These are phyloP conservation scores for Abrostola tripartita DNA, from an alignment of 2,888 invertebrate species.

Conservation along the genomic window DNA sequence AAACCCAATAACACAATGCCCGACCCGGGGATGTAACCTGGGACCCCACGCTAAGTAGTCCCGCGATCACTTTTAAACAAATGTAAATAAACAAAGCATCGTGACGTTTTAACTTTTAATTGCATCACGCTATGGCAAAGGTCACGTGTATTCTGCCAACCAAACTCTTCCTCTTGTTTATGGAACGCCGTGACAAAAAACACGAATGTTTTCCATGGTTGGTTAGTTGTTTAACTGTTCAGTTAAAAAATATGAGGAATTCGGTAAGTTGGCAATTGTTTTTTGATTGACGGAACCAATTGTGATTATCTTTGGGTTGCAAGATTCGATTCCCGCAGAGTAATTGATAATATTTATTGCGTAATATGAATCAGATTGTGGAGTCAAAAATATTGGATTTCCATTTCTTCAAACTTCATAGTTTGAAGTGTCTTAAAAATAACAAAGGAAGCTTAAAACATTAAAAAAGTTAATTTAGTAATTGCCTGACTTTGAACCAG, in stretches of 20 bases:
- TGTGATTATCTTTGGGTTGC: background rate
- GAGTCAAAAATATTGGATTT: no score
- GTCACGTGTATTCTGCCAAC: conserved; percentile 24
- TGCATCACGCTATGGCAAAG: conserved; percentile 14
- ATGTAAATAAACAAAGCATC: conserved; percentile 14
- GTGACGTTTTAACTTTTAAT: conserved; percentile 20
- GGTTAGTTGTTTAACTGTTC: conserved; percentile 27
- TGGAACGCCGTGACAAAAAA: conserved; percentile 39
- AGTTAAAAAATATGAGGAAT: conserved; percentile 6
- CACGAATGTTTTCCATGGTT: conserved; percentile 39
- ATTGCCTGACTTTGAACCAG: no score
- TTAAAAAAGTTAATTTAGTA: no score
- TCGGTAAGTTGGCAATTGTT: conserved; percentile 2
- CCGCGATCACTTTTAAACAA: background rate
- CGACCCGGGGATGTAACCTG: no score
- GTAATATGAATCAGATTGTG: no score
- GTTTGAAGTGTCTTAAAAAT: no score
- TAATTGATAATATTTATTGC: no score
- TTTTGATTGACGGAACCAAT: background rate
- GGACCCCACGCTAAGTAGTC: no score
- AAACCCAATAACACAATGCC: no score
- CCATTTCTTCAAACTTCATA: no score
- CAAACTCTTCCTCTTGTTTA: conserved; percentile 14
- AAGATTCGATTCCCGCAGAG: no score
- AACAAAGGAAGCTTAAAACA: no score